Percentiles rank a stretch among this genome's conserved stretches.
Conservation (phyloP, 2,797 vertebrate species). For the Microchirus variegatus region DNA sequence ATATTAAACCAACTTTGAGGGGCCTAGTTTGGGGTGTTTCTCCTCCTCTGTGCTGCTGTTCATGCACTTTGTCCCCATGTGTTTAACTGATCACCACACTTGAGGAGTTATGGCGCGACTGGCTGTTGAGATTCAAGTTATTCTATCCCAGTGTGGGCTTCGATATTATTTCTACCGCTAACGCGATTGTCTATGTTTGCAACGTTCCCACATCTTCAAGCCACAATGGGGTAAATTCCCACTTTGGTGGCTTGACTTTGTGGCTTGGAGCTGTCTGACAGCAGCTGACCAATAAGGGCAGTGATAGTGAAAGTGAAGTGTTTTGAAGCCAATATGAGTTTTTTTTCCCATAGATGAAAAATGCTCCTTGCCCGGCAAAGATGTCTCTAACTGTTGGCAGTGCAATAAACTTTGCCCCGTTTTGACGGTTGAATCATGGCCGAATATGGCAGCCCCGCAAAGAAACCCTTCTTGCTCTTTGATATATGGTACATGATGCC, state of each 20-base stretch:
- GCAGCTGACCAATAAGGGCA: constrained; percentile 21
- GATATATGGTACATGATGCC: constrained; percentile 28
- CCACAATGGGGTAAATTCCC: constrained; percentile 28
- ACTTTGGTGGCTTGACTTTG: constrained; percentile 14
- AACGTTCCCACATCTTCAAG: constrained; percentile 26
- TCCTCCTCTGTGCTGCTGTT: constrained; percentile 54
- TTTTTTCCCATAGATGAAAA: not conserved
- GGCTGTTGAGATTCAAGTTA: not conserved
- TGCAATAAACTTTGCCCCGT: not conserved
- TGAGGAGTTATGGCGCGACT: not conserved
- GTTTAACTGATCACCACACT: constrained; percentile 13
- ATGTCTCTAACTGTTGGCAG: not conserved
- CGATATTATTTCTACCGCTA: constrained; percentile 2
- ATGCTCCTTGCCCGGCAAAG: not conserved
- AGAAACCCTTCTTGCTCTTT: constrained; percentile 31
- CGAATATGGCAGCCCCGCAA: constrained; percentile 37
- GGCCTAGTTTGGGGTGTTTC: constrained; percentile 64
- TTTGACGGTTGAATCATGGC: constrained; percentile 14
- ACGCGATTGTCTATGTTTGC: constrained; percentile 14
- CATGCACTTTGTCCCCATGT: constrained; percentile 37
- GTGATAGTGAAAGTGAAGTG: constrained; percentile 16
- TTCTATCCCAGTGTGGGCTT: not conserved
- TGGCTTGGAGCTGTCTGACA: constrained; percentile 26
- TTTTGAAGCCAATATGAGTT: not conserved
- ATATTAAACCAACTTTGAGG: constrained; percentile 74